A percentile compares a stretch with the other conserved stretches of the same genome.
Evolutionary conservation across 2,113 vertebrate species (phyloP).

Genomic region (Chroicocephalus ridibundus): DNA sequence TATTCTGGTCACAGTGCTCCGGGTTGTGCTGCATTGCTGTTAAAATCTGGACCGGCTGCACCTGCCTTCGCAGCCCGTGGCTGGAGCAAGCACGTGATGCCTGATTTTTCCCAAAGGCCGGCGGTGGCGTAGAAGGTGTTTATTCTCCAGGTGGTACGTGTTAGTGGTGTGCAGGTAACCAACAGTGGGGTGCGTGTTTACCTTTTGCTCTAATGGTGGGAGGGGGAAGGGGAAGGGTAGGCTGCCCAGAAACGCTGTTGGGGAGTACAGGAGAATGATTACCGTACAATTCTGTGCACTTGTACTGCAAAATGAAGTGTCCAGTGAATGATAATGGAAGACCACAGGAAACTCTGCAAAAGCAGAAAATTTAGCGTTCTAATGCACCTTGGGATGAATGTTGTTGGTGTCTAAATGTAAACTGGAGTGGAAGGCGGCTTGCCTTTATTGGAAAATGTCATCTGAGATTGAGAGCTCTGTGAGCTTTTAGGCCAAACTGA

Average conservation of each 20-base stretch:
- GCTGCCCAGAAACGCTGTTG: background rate
- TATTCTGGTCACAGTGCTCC: background rate
- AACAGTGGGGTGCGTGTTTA: background rate
- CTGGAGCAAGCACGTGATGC: background rate
- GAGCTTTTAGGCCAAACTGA: background rate
- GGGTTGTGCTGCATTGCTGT: constrained; percentile 69
- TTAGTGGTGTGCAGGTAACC: background rate
- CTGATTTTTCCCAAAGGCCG: background rate
- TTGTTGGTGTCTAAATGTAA: background rate
- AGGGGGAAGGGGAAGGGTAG: background rate
- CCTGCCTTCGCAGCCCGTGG: background rate
- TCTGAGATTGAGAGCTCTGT: background rate
- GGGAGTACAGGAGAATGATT: background rate
- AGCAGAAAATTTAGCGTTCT: background rate
- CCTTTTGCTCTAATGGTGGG: background rate
- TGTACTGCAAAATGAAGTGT: background rate
- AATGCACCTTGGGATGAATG: background rate
- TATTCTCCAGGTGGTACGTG: background rate
- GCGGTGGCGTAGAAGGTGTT: background rate
- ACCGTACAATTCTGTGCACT: background rate
- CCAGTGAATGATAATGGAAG: background rate
- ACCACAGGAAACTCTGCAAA: background rate
- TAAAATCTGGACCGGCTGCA: constrained; percentile 28
- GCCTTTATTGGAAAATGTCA: background rate
- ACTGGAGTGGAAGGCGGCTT: background rate